Evolutionary conservation across 2,888 invertebrate genomes (phyloP), one percentile per base, ranked within the genome.

Genomic region (Mesoligia furuncula): DNA sequence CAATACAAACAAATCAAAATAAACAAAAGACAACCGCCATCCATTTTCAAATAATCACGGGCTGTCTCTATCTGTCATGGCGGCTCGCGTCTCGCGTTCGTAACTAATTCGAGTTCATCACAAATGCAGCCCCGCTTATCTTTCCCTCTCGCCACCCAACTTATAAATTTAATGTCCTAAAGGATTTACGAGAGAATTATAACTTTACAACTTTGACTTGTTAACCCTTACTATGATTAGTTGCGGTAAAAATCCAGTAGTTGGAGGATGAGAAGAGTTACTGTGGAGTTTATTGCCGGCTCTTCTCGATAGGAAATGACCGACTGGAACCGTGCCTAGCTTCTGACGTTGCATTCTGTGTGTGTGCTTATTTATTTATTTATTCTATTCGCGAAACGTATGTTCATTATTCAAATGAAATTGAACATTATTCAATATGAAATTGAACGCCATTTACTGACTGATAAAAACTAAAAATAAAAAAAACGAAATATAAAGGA

Each of bases 151-250:
- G 83, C 90, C 87, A 85, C 85, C 89, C 90, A 92, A 95, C 93
- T 94, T 94, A 94, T 93, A 95, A 93, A 94, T 94, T 94, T 94
- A 94, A 94, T 92, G 93, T 93, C 91, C 92, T 93, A 90, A 92
- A 94, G 93, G 95, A 94, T 95, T 95, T 94, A 94, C 92, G 93
- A 88, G 77, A 84, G 91, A 92, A 93, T 94, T 94, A 93, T 93
- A 93, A 94, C 91, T 94, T 94, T 88, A 85, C 79, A 91, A 93
- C 91, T 93, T 91, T 90, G 90, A 90, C 90, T 91, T 85, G 84
- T 73, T 51, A 74, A 70, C 84, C 86, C 85, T 77, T 85, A 85
- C 85, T 81, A 87, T 61, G 81, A 65, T 77, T 64, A 51, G 36
- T 13, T 24, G 39, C 11, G 15, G 20, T 39, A 31, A 27, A 59